Evolutionary conservation across 1,140 invertebrate genomes (phyloP).

Genomic region (Conopomorpha cramerella): DNA sequence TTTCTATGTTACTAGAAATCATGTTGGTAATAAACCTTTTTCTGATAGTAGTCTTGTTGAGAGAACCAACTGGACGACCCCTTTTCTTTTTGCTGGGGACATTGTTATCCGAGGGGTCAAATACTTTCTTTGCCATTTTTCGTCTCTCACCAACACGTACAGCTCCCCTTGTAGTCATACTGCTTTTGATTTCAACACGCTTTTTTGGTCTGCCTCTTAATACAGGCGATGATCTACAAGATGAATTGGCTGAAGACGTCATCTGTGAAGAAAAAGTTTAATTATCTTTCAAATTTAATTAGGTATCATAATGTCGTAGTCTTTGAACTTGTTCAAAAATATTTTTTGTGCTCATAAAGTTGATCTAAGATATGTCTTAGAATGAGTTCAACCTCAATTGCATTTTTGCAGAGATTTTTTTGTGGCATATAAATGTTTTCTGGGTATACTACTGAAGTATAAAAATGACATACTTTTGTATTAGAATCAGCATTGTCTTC

Average conservation of each 20-base stretch:
- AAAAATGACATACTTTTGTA: conserved; percentile 30
- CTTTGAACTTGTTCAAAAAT: too few relatives aligned
- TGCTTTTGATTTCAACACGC: conserved; percentile 24
- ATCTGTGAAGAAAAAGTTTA: conserved; percentile 25
- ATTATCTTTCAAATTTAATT: not conserved
- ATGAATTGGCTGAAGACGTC: conserved; percentile 55
- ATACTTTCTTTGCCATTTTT: conserved; percentile 73
- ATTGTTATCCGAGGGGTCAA: conserved; percentile 79
- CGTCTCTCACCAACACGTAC: conserved; percentile 49
- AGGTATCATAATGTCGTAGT: conserved; percentile 1
- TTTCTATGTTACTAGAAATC: conserved; percentile 16
- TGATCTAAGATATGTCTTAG: too few relatives aligned
- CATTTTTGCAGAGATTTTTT: too few relatives aligned
- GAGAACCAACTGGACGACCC: conserved; percentile 64
- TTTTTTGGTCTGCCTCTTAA: conserved; percentile 44
- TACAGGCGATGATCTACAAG: conserved; percentile 48
- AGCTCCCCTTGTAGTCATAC: conserved; percentile 27
- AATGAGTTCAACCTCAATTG: too few relatives aligned
- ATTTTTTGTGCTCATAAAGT: too few relatives aligned
- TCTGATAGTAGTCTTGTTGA: conserved; percentile 63
- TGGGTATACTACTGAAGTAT: too few relatives aligned
- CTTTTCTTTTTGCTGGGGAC: conserved; percentile 67
- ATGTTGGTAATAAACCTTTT: conserved; percentile 32
- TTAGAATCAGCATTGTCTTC: conserved; percentile 42
- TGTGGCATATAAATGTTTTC: too few relatives aligned